These are phyloP conservation scores for Myzus persicae DNA, from an alignment of 1,140 invertebrate genomes.

Conservation along the genomic window DNA sequence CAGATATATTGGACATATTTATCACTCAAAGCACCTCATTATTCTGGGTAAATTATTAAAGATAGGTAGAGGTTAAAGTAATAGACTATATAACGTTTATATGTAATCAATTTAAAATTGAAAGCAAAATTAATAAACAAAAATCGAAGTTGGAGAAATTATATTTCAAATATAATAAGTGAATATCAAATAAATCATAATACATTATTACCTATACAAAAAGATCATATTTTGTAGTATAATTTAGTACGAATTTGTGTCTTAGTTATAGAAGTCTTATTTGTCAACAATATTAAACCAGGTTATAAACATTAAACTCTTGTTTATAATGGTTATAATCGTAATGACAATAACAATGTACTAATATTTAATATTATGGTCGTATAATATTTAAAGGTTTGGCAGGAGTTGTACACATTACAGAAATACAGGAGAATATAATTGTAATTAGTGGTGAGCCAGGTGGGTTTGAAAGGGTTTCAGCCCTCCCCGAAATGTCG, in stretches of 20 bases:
- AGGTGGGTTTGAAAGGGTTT: too few species aligned
- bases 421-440: not conserved
- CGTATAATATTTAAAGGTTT: not conserved
- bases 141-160: not conserved
- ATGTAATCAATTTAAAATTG: not conserved
- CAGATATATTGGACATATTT: not conserved
- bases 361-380: too few species aligned
- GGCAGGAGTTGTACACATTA: not conserved
- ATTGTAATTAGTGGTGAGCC: not conserved
- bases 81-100: not conserved
- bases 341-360: not conserved
- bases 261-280: not conserved
- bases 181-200: too few species aligned
- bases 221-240: too few species aligned
- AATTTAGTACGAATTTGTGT: not conserved
- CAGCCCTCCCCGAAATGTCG: not conserved
- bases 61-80: not conserved
- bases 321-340: not conserved
- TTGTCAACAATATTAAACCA: not conserved
- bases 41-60: not conserved
- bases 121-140: not conserved
- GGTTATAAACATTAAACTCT: not conserved
- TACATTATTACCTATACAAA: not conserved
- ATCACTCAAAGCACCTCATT: not conserved
- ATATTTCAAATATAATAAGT: not conserved